Evolutionary conservation across 2,888 invertebrate genomes (phyloP), one percentile per base, ranked within the genome.

Genomic region (Belgica antarctica): DNA sequence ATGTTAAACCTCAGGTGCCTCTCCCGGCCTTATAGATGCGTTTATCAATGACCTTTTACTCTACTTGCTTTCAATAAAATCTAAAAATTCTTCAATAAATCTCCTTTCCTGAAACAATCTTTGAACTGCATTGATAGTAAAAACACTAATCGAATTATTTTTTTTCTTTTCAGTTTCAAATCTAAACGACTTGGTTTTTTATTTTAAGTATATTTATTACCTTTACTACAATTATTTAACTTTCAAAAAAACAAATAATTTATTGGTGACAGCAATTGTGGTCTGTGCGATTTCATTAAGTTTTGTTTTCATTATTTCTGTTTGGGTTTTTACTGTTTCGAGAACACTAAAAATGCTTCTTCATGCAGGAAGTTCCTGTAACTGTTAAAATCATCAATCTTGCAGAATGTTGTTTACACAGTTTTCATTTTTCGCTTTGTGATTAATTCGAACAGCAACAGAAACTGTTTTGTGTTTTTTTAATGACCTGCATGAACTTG

Each of bases 221-320:
- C 59, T 59, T 57, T 68, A 68, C 68, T 68, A 68, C 68, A 68
- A 68, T 68, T 68, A 68, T 68, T 68, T 68, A 68, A 68, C 68
- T 68, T 68, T 68, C 46, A 46, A 62, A 34, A 61, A 62, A 68
- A 68, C 68, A 68, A 68, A 68, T 68, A 68, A 68, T 68, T 68
- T 68, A 68, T 68, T 68, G 68, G 68, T 68, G 68, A 68, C 68
- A 68, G 68, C 68, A 68, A 68, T 66, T 68, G 68, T 68, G 68
- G 68, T 68, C 68, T 68, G 68, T 68, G 68, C 68, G 68, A 68
- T 34, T 65, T 65, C 47, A 65, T 65, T 65, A 65, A 65, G 41
- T 41, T 65, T 63, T 25, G 17, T 47, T 25, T 27, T 27, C n/a
- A n/a, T n/a, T n/a, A n/a, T 25, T 62, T 25, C 25, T 65, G 17